A percentile compares a stretch with the other conserved stretches of the same genome.
Evolutionary conservation across 2,113 vertebrate species (phyloP).

Genomic region (Microtus montanus): DNA sequence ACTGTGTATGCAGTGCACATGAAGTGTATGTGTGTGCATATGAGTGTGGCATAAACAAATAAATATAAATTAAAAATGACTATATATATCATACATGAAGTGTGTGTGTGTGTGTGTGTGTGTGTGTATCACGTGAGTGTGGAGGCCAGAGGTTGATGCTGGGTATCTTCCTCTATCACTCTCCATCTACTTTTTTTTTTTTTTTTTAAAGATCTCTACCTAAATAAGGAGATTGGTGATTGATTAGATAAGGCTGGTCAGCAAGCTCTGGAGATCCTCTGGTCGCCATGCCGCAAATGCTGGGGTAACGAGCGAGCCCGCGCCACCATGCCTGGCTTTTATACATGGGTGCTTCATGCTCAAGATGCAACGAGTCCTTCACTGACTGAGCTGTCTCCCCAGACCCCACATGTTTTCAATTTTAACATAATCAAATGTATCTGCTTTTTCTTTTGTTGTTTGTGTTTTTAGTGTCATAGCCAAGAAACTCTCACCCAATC

Average conservation of each 20-base stretch:
- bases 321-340: neutral
- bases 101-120: neutral
- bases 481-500: neutral
- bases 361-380: neutral
- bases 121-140: neutral
- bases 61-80: neutral
- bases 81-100: neutral
- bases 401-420: neutral
- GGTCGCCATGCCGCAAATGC: neutral
- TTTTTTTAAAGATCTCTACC: neutral
- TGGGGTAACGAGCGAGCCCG: neutral
- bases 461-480: neutral
- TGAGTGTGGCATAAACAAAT: too few species aligned
- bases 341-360: neutral
- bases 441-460: slow-evolving; percentile 22
- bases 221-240: neutral
- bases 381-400: neutral
- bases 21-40: neutral
- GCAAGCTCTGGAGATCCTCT: neutral
- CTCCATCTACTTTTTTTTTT: neutral
- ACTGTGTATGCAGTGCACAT: too few species aligned
- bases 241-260: neutral
- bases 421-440: slow-evolving; percentile 1
- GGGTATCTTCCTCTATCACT: neutral
- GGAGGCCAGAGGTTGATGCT: neutral